Percentiles rank a stretch among this genome's conserved stretches.
Evolutionary conservation across 2,113 vertebrate genomes (phyloP).

Genomic region (Coryphaenoides rupestris): DNA sequence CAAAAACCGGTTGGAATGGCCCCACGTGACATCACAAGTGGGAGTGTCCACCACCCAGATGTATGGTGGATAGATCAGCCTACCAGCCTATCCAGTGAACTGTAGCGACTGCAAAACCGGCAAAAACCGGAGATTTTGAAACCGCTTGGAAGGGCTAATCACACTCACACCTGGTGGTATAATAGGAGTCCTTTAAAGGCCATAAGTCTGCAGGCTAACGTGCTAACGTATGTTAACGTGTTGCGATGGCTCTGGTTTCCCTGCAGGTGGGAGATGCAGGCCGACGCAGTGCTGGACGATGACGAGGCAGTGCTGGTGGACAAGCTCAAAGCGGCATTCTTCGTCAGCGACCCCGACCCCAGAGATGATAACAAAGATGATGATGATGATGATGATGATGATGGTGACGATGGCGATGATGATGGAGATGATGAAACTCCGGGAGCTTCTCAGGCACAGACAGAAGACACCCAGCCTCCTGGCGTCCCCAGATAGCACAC

Average conservation of each 20-base stretch:
- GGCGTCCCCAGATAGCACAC: conserved; percentile 43
- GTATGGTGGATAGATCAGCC: too few relatives aligned
- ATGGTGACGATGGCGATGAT: background rate
- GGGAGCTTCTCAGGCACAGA: conserved; percentile 38
- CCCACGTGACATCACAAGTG: too few relatives aligned
- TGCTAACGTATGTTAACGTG: too few relatives aligned
- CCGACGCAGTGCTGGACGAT: conserved; percentile 79
- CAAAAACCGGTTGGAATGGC: too few relatives aligned
- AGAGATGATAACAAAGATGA: conserved; percentile 22
- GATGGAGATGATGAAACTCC: background rate
- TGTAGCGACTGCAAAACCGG: too few relatives aligned
- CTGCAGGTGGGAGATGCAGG: conserved; percentile 96
- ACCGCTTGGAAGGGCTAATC: too few relatives aligned
- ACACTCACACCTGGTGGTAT: too few relatives aligned
- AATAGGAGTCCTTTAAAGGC: too few relatives aligned
- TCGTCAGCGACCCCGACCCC: conserved; percentile 51
- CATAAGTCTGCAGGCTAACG: too few relatives aligned
- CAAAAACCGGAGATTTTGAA: too few relatives aligned
- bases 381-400: background rate
- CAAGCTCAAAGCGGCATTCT: conserved; percentile 75
- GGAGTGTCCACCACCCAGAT: too few relatives aligned
- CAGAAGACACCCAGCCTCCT: background rate
- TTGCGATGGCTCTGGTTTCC: conserved; percentile 58
- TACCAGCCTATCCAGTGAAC: too few relatives aligned
- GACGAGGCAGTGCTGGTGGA: conserved; percentile 81